phyloP scores from a whole-genome alignment of 2,113 vertebrate genomes.

The Neoarius graeffei region DNA sequence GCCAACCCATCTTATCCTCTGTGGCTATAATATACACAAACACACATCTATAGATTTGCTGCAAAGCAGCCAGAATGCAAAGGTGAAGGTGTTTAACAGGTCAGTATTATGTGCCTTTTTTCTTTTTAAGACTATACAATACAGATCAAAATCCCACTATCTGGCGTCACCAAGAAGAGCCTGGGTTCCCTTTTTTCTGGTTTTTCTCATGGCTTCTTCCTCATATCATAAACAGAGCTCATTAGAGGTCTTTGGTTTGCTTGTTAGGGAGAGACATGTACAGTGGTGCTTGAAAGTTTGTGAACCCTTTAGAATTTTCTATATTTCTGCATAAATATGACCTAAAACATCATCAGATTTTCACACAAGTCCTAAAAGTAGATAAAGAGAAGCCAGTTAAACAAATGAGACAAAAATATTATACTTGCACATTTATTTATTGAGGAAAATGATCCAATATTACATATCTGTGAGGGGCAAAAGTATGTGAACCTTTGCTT shows the following conservation, averaged over 20 bases:
- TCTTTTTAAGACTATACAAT: background rate
- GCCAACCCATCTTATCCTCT: constrained; percentile 93
- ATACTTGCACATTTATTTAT: no score
- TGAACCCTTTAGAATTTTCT: no score
- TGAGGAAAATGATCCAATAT: no score
- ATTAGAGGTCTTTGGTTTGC: background rate
- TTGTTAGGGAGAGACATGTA: background rate
- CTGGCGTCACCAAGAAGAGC: background rate
- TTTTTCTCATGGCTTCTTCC: background rate
- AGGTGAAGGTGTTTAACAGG: background rate
- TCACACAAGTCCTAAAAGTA: no score
- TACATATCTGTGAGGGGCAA: no score
- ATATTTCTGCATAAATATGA: no score
- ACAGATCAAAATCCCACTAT: background rate
- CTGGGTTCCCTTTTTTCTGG: background rate
- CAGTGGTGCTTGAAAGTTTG: no score
- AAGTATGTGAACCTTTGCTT: no score
- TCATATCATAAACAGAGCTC: background rate
- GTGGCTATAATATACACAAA: constrained; percentile 50
- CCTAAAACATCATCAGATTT: no score
- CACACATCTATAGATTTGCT: background rate
- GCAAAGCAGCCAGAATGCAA: background rate
- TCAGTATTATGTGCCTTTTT: background rate
- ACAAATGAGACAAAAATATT: no score
- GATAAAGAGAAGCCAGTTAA: no score